These are phyloP conservation scores for Drosophila miranda DNA, from an alignment of 1,140 invertebrate species.

Conservation along the genomic window DNA sequence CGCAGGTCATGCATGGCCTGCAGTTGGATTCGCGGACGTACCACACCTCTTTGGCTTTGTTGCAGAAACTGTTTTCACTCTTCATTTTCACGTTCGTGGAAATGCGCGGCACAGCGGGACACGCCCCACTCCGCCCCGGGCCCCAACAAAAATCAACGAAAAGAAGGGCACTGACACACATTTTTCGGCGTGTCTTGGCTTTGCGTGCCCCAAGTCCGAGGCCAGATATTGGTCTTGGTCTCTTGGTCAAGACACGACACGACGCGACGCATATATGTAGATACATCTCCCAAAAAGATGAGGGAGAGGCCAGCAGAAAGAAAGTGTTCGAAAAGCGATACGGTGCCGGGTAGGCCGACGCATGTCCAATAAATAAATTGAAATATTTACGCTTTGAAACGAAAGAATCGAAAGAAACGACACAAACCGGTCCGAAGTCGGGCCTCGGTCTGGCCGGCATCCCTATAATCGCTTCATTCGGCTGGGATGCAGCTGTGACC, in stretches of 20 bases:
- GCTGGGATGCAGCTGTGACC: constrained; percentile 62
- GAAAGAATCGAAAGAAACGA: constrained; percentile 51
- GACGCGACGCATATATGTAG: constrained; percentile 32
- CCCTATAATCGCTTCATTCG: constrained; percentile 74
- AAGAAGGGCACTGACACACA: constrained; percentile 72
- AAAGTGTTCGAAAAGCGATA: constrained; percentile 45
- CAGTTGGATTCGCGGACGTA: constrained; percentile 60
- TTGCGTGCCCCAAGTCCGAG: constrained; percentile 54
- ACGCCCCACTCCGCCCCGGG: constrained; percentile 45
- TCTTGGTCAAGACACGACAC: constrained; percentile 59
- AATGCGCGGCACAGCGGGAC: constrained; percentile 41
- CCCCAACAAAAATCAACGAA: constrained; percentile 28
- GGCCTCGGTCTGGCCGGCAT: constrained; percentile 49
- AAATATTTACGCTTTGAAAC: constrained; percentile 68
- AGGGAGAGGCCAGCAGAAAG: constrained; percentile 45
- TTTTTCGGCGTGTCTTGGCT: constrained; percentile 27
- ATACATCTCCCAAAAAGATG: constrained; percentile 14
- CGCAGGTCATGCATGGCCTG: constrained; percentile 72
- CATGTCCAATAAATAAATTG: constrained; percentile 77
- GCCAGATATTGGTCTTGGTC: constrained; percentile 38
- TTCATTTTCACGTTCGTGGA: constrained; percentile 75
- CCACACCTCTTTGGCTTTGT: constrained; percentile 65
- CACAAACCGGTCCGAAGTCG: neutral
- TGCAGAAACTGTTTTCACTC: constrained; percentile 71
- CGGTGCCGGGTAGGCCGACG: constrained; percentile 40